Evolutionary conservation across 2,797 vertebrate genomes (phyloP).

Genomic region (Aphelocoma californica): DNA sequence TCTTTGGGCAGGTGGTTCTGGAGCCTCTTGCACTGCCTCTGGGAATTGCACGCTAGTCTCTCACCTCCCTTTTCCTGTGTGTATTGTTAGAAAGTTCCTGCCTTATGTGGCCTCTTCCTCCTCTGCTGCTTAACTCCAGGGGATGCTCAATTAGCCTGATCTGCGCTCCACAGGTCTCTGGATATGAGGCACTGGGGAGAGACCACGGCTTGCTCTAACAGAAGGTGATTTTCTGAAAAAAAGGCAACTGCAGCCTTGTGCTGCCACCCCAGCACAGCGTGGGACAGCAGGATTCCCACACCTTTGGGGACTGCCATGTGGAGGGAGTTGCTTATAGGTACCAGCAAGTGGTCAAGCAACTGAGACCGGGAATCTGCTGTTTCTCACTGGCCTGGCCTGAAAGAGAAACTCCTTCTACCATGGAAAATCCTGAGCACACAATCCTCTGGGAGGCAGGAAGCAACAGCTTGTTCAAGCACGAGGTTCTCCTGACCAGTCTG

Average conservation of each 20-base stretch:
- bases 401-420: neutral
- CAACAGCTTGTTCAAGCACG: neutral
- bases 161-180: neutral
- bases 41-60: neutral
- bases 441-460: neutral
- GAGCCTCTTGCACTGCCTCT: neutral
- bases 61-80: neutral
- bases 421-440: neutral
- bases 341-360: neutral
- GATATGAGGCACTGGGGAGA: neutral
- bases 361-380: neutral
- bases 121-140: rapidly evolving
- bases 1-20: neutral
- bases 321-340: neutral
- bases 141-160: neutral
- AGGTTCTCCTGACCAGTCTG: neutral
- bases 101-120: neutral
- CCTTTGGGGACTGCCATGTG: neutral
- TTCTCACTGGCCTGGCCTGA: neutral
- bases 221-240: neutral
- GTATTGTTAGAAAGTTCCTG: neutral
- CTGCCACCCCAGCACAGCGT: rapidly evolving
- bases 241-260: neutral
- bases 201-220: neutral
- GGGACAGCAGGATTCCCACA: neutral